These are phyloP conservation scores for Ryuthela nishihirai DNA, from an alignment of 2,888 invertebrate species.

Conservation along the genomic window DNA sequence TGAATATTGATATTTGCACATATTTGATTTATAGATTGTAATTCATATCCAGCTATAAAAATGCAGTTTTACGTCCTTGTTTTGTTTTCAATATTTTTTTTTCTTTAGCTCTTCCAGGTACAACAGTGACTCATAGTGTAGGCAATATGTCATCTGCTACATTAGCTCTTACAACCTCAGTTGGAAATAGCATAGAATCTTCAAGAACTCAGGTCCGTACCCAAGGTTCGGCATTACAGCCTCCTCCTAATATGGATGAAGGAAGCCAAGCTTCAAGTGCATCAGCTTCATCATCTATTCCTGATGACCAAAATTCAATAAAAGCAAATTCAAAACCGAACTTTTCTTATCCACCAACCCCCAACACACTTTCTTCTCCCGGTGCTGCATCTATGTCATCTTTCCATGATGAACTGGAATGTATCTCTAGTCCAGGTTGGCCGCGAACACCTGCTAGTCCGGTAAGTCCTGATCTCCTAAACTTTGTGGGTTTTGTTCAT, in stretches of 20 bases:
- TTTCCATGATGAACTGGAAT: conserved; percentile 69
- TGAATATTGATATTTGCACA: no score
- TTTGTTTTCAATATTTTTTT: no score
- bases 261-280: conserved; percentile 75
- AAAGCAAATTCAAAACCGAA: conserved; percentile 35
- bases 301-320: conserved; percentile 31
- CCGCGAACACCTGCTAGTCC: conserved; percentile 88
- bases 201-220: no score
- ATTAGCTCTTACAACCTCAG: conserved; percentile 24
- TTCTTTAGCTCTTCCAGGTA: conserved; percentile 23
- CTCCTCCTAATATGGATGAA: conserved; percentile 41
- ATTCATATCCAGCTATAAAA: no score
- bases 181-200: conserved; percentile 6
- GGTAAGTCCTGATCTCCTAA: conserved; percentile 71
- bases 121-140: conserved; percentile 14
- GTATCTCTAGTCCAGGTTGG: conserved; percentile 66
- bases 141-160: conserved; percentile 23
- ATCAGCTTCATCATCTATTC: conserved; percentile 32
- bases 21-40: no score
- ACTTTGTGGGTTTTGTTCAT: no score
- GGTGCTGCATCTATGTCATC: conserved; percentile 72
- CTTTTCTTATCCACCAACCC: conserved; percentile 70
- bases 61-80: no score
- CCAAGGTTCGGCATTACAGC: conserved; percentile 27
- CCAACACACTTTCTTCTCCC: conserved; percentile 79